Conservation (phyloP, 2,888 invertebrate species). For the Sinhomidia bicolor region DNA sequence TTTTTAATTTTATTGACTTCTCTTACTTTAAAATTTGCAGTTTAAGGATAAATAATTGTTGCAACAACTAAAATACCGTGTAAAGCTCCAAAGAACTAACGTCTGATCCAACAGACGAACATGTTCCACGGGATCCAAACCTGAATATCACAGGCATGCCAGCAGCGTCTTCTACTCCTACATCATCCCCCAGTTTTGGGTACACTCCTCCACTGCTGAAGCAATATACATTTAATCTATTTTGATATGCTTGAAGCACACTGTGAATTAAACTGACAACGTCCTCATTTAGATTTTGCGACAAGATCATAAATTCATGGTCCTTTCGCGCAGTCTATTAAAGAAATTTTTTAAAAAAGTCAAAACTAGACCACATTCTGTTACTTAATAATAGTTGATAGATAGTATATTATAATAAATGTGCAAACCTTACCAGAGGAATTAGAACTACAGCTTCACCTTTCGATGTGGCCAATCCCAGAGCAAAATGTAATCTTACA, state of each 20-base stretch:
- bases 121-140: constrained; percentile 82
- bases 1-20: no score
- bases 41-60: no score
- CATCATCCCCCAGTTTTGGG: constrained; percentile 78
- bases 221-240: constrained; percentile 80
- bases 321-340: constrained; percentile 82
- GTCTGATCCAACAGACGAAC: constrained; percentile 81
- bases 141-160: constrained; percentile 82
- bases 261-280: constrained; percentile 81
- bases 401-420: background rate
- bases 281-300: constrained; percentile 81
- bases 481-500: constrained; percentile 81
- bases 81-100: constrained; percentile 82
- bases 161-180: constrained; percentile 66
- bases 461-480: constrained; percentile 81
- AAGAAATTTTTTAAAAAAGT: background rate
- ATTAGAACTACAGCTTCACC: constrained; percentile 81
- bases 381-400: background rate
- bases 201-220: constrained; percentile 82
- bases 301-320: constrained; percentile 82
- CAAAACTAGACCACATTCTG: background rate
- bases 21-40: no score
- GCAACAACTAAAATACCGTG: constrained; percentile 81
- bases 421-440: constrained; percentile 80
- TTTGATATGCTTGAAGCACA: constrained; percentile 80